These are phyloP conservation scores for Podarcis raffonei DNA, from an alignment of 2,113 vertebrate genomes.

Conservation along the genomic window DNA sequence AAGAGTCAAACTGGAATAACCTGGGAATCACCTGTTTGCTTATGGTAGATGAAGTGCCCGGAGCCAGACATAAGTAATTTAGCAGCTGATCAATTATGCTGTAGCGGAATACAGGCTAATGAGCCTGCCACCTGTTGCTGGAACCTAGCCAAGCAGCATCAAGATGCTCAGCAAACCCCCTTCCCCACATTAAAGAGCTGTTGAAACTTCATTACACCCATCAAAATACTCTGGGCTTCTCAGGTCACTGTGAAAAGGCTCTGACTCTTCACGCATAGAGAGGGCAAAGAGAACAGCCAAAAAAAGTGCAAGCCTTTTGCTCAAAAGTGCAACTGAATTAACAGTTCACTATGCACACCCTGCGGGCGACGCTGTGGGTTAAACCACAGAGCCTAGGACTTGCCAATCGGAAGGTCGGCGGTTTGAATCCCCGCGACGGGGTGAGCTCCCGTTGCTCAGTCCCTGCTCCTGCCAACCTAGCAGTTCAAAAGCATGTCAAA, in stretches of 20 bases:
- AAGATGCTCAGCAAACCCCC: not conserved
- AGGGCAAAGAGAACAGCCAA: not conserved
- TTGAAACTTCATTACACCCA: not conserved
- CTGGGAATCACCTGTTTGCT: not conserved
- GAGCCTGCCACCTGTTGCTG: constrained; percentile 42
- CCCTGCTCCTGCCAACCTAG: too few relatives aligned
- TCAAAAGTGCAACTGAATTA: not conserved
- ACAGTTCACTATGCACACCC: too few relatives aligned
- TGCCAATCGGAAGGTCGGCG: too few relatives aligned
- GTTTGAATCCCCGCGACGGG: too few relatives aligned
- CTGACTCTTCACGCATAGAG: not conserved
- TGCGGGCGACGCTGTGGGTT: too few relatives aligned
- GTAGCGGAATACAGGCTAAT: not conserved
- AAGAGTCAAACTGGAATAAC: constrained; percentile 5
- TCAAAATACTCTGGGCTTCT: not conserved
- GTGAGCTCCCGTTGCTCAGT: too few relatives aligned
- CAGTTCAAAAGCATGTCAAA: too few relatives aligned
- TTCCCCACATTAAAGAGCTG: not conserved
- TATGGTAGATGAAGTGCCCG: not conserved
- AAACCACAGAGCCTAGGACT: too few relatives aligned
- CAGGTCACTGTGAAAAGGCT: not conserved
- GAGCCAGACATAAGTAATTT: constrained; percentile 39
- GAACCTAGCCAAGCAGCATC: accelerated
- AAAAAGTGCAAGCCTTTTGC: not conserved
- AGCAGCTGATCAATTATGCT: accelerated